phyloP scores from a whole-genome alignment of 92 coral and sea anemone genomes.

The Paramuricea clavata region DNA sequence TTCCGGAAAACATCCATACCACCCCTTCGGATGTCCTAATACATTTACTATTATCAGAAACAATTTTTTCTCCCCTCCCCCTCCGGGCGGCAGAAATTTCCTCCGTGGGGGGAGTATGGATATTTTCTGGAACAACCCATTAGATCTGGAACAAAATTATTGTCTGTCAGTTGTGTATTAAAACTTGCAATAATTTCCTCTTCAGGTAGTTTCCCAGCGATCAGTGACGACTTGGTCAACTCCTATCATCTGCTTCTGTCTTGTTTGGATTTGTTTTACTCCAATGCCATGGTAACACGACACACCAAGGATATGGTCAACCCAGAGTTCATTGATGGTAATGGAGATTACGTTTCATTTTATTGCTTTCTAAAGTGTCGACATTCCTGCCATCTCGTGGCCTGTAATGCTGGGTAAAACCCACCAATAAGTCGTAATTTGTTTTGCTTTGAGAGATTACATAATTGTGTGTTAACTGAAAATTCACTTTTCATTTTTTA shows the following conservation, averaged over 20 bases:
- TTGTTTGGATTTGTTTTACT: conserved; percentile 81
- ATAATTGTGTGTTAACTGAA: background rate
- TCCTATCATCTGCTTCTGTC: conserved; percentile 90
- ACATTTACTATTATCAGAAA: too few species aligned
- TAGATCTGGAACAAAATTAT: background rate
- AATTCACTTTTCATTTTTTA: background rate
- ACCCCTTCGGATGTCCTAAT: too few species aligned
- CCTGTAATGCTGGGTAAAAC: too few species aligned
- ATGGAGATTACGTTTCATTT: background rate
- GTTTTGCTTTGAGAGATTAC: background rate
- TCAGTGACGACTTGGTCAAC: conserved; percentile 96
- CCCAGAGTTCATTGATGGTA: conserved; percentile 64
- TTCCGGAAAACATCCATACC: too few species aligned
- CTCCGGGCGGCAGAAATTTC: too few species aligned
- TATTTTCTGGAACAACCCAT: background rate
- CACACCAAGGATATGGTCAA: conserved; percentile 83
- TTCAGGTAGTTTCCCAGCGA: conserved; percentile 93
- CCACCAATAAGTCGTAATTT: too few species aligned
- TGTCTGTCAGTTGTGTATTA: too few species aligned
- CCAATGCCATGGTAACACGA: conserved; percentile 82
- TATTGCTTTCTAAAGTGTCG: too few species aligned
- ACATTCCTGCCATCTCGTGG: too few species aligned
- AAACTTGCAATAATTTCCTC: background rate
- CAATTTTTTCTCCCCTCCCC: too few species aligned
- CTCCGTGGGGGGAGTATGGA: too few species aligned